phyloP scores from a whole-genome alignment of 2,888 invertebrate species.

The Diloba caeruleocephala region DNA sequence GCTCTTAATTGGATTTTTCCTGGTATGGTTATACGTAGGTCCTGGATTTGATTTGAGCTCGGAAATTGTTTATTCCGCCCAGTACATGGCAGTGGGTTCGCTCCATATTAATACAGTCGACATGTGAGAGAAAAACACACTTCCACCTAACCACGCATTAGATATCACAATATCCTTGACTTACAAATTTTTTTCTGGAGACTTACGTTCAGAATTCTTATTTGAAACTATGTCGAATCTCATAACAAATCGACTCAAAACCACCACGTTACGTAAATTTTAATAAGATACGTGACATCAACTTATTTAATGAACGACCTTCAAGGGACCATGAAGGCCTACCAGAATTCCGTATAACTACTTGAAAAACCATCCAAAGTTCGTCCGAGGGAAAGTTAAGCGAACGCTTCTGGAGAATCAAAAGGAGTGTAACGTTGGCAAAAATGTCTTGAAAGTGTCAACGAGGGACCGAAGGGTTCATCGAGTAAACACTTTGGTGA shows the following conservation, averaged over 20 bases:
- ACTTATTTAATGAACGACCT: constrained; percentile 55
- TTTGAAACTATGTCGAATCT: neutral
- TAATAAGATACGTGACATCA: constrained; percentile 59
- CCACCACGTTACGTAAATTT: constrained; percentile 42
- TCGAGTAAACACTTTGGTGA: constrained; percentile 34
- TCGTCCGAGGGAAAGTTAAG: constrained; percentile 32
- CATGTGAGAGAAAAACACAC: too few relatives aligned
- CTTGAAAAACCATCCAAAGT: constrained; percentile 50
- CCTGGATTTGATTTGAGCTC: too few relatives aligned
- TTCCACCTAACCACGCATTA: too few relatives aligned
- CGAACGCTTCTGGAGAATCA: constrained; percentile 40
- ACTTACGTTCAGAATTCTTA: constrained; percentile 1
- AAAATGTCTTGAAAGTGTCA: constrained; percentile 29
- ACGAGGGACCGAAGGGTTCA: constrained; percentile 35
- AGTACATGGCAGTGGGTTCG: too few relatives aligned
- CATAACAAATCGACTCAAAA: constrained; percentile 14
- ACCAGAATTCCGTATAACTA: constrained; percentile 49
- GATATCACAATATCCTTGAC: too few relatives aligned
- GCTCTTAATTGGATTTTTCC: too few relatives aligned
- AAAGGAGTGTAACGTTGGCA: constrained; percentile 43
- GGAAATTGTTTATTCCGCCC: too few relatives aligned
- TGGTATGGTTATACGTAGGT: too few relatives aligned
- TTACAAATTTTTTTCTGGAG: neutral
- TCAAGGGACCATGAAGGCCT: constrained; percentile 39
- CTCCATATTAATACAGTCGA: too few relatives aligned